Conservation (phyloP, 2,888 invertebrate species). For the Ganaspis brasiliensis region DNA sequence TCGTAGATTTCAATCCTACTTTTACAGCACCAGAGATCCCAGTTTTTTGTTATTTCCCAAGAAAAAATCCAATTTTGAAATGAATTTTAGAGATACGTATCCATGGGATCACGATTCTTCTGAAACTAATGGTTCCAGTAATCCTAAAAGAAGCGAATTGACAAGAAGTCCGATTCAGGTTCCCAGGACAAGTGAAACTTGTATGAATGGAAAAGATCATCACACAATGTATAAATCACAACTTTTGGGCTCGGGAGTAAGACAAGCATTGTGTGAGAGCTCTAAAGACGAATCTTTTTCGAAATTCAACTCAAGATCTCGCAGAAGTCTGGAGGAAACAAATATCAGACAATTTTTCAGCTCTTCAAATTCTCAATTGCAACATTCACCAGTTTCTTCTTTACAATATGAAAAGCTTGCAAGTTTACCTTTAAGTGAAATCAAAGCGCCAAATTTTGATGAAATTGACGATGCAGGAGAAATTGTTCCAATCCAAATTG, state of each 20-base stretch:
- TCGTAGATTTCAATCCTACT: conserved; percentile 66
- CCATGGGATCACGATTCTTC: conserved; percentile 36
- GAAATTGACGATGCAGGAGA: conserved; percentile 9
- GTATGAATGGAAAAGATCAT: neutral
- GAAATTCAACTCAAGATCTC: conserved; percentile 63
- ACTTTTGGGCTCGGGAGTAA: conserved; percentile 23
- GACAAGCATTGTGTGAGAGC: conserved; percentile 7
- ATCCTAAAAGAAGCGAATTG: neutral
- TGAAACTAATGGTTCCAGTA: neutral
- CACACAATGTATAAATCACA: neutral
- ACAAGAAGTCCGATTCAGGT: neutral
- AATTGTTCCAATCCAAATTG: neutral
- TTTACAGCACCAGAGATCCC: conserved; percentile 54
- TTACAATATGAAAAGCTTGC: too few relatives aligned
- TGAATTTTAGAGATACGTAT: conserved; percentile 51
- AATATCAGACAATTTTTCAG: conserved; percentile 59
- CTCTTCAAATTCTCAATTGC: neutral
- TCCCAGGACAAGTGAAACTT: neutral
- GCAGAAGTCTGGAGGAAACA: conserved; percentile 69
- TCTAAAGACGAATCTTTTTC: conserved; percentile 46
- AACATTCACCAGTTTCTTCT: neutral
- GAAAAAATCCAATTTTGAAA: conserved; percentile 23
- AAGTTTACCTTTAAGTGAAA: conserved; percentile 17
- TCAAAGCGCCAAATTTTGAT: neutral
- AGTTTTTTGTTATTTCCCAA: conserved; percentile 33